Conservation (phyloP, 2,113 vertebrate genomes). For the Oryzias melastigma region DNA sequence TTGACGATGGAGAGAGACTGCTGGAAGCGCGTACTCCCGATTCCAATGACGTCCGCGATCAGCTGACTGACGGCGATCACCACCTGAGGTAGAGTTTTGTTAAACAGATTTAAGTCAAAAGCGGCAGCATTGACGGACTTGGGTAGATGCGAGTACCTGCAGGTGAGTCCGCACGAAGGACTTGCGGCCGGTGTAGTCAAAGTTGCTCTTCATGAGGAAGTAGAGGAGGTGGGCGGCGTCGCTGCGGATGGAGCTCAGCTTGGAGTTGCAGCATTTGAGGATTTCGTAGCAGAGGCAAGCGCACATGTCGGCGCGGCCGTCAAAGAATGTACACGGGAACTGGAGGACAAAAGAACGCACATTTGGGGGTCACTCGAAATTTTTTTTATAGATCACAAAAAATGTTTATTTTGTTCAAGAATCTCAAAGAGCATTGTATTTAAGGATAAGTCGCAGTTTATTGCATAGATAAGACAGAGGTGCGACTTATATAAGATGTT, state of each 20-base stretch:
- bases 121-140: neutral
- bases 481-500: too few relatives aligned
- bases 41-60: constrained; percentile 96
- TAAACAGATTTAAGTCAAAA: neutral
- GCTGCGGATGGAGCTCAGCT: constrained; percentile 90
- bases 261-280: constrained; percentile 96
- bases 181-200: constrained; percentile 93
- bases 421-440: too few relatives aligned
- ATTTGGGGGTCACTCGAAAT: too few relatives aligned
- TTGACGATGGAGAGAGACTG: constrained; percentile 98
- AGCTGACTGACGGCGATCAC: constrained; percentile 98
- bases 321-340: constrained; percentile 96
- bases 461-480: too few relatives aligned
- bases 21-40: constrained; percentile 97
- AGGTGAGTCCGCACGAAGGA: constrained; percentile 96
- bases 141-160: constrained; percentile 74
- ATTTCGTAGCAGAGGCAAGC: constrained; percentile 94
- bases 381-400: neutral
- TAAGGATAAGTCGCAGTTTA: too few relatives aligned
- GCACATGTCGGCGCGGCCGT: constrained; percentile 96
- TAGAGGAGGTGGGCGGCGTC: constrained; percentile 96
- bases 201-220: constrained; percentile 98
- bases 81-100: constrained; percentile 75
- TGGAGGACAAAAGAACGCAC: constrained; percentile 44
- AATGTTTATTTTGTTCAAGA: neutral